Evolutionary conservation across 2,888 invertebrate genomes (phyloP), one percentile per base, ranked within the genome.

Genomic region (Hesperia comma): DNA sequence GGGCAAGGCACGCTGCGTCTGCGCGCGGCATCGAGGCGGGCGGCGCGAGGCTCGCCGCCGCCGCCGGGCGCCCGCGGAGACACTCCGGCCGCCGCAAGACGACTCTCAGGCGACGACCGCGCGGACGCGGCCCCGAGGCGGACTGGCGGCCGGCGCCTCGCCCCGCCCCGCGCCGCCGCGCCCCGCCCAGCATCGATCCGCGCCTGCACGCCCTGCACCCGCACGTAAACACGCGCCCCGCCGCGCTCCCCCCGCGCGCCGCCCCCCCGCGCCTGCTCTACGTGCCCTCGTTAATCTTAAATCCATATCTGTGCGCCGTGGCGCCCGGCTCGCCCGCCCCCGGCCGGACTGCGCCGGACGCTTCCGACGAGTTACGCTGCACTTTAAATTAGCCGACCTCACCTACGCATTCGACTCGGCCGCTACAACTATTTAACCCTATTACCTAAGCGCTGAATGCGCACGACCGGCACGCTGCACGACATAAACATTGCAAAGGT

Each of bases 221-320:
- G 74, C 94, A 94, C 74, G 94, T 94, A 94, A 96, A 96, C 95
- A 96, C 95, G 85, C 95, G 96, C 75, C 95, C 96, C 95, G 77
- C 75, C 85, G 83, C 83, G 86, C 79, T 77, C 74, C 73, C 87
- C 85, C 85, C 86, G 77, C 82, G 87, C 87, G 88, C 91, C 86
- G 91, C 93, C 84, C 78, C 79, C 76, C 75, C 69, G 68, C 73
- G 63, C 71, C 67, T 67, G 68, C 69, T 68, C 70, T 74, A 77
- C 93, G 87, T 93, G 94, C 77, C 85, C 86, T 83, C 84, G 84
- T 86, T 86, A 86, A 87, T 88, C 87, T 88, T 84, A 86, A 87
- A 89, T 89, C 88, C 88, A 89, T 88, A 88, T 85, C 87, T 79
- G 83, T 79, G 81, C 82, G 82, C 81, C 79, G 79, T 78, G 82